Evolutionary conservation across 2,888 invertebrate genomes (phyloP).

Genomic region (Plagiodera versicolora): DNA sequence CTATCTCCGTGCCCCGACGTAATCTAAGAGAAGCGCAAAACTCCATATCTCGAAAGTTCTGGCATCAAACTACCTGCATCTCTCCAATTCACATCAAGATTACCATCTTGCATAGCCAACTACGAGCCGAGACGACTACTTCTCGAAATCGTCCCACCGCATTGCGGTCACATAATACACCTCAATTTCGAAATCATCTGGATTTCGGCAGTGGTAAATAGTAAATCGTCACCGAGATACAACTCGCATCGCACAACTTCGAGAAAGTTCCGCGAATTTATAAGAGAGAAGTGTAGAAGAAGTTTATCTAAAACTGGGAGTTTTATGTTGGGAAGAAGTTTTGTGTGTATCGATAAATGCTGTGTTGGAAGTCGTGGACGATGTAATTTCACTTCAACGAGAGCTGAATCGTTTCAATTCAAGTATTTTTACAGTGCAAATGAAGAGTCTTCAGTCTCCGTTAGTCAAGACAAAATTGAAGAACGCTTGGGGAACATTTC

Average conservation of each 20-base stretch:
- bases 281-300: constrained; percentile 26
- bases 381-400: too few species aligned
- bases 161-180: constrained; percentile 8
- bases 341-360: constrained; percentile 30
- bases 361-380: constrained; percentile 10
- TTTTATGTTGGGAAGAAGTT: constrained; percentile 30
- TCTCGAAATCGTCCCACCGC: neutral
- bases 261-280: constrained; percentile 30
- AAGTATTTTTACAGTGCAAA: too few species aligned
- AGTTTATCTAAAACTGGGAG: constrained; percentile 28
- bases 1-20: neutral
- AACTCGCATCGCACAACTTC: constrained; percentile 27
- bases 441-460: too few species aligned
- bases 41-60: neutral
- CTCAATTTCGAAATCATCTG: constrained; percentile 18
- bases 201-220: constrained; percentile 24
- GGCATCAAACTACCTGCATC: neutral
- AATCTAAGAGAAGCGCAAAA: neutral
- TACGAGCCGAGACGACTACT: constrained; percentile 1
- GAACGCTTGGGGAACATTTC: too few species aligned
- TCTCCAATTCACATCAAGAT: neutral
- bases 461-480: too few species aligned
- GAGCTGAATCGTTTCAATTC: neutral
- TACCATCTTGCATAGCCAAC: neutral
- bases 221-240: constrained; percentile 28